phyloP scores from a whole-genome alignment of 2,888 invertebrate genomes.

The Spatulosminthurus flaviceps region DNA sequence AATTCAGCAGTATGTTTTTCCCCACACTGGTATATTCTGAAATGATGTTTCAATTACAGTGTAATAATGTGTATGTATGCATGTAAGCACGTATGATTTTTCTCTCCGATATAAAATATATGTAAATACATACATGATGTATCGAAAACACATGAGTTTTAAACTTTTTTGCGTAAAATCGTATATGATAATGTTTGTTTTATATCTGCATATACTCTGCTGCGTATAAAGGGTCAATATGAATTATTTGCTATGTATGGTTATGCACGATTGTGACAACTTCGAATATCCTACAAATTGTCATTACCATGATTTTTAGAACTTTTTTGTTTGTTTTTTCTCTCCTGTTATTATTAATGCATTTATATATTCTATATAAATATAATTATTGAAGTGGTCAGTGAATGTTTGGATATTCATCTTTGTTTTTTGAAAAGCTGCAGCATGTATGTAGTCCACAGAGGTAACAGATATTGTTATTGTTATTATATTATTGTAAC shows the following conservation, averaged over 20 bases:
- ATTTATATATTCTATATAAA: too few species aligned
- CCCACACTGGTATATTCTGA: background rate
- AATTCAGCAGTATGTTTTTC: background rate
- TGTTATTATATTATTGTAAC: too few species aligned
- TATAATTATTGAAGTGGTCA: too few species aligned
- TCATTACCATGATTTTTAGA: background rate
- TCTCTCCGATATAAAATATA: conserved; percentile 2
- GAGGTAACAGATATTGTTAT: too few species aligned
- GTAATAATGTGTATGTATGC: too few species aligned
- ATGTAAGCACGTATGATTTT: background rate
- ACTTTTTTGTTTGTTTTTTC: too few species aligned
- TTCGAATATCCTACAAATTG: background rate
- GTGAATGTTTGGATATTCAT: too few species aligned
- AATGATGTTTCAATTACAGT: background rate
- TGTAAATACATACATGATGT: conserved; percentile 28
- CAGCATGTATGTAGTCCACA: too few species aligned
- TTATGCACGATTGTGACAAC: background rate
- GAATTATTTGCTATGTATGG: background rate
- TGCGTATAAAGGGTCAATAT: background rate
- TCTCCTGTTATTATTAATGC: too few species aligned
- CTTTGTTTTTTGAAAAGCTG: too few species aligned
- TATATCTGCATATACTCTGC: background rate
- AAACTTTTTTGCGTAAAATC: background rate
- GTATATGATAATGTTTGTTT: background rate
- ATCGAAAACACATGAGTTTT: background rate